Evolutionary conservation across 1,140 invertebrate species (phyloP).

Genomic region (Rhagoletis zephyria): DNA sequence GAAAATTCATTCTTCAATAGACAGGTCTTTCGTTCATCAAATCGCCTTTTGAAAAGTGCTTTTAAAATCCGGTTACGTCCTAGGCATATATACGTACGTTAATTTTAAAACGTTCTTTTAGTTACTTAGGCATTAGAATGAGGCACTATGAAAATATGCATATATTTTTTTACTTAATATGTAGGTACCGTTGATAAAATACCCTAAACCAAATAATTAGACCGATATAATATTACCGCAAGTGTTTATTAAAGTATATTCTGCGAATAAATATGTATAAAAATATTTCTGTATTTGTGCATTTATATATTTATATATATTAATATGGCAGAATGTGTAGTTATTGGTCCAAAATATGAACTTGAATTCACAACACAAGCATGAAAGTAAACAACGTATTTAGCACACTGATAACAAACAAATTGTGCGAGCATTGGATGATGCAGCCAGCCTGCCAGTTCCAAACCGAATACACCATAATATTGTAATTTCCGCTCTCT

Average conservation of each 20-base stretch:
- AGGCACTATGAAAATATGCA: background rate
- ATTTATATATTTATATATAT: too few species aligned
- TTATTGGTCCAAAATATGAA: background rate
- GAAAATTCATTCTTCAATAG: too few species aligned
- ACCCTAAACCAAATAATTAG: background rate
- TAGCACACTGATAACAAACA: constrained; percentile 45
- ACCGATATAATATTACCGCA: background rate
- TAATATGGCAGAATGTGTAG: background rate
- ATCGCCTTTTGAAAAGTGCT: too few species aligned
- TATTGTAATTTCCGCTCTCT: background rate
- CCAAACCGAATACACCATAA: background rate
- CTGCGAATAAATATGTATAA: too few species aligned
- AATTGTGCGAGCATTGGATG: constrained; percentile 22
- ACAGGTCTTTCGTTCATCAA: too few species aligned
- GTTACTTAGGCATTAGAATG: background rate
- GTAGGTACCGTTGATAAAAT: background rate
- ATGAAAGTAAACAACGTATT: constrained; percentile 39
- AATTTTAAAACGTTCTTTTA: too few species aligned
- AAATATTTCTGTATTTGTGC: background rate
- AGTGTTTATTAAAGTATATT: background rate
- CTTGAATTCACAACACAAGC: constrained; percentile 21
- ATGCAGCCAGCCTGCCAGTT: background rate
- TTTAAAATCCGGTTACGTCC: too few species aligned
- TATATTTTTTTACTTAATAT: too few species aligned
- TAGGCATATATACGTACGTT: too few species aligned